phyloP scores from a whole-genome alignment of 2,797 vertebrate species.

The Darevskia nairensis region DNA sequence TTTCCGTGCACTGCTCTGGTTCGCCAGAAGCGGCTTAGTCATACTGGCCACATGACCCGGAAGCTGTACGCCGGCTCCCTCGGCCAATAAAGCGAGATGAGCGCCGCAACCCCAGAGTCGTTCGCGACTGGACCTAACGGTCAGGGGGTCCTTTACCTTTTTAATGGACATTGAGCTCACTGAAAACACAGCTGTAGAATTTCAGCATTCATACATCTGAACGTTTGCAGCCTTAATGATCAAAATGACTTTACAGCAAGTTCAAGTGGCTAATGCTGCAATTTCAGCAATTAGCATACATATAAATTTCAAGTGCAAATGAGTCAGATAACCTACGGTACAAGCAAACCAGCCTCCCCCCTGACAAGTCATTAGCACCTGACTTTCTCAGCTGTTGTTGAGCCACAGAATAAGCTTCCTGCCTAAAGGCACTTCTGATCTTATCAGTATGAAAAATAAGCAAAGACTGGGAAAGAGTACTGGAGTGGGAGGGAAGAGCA shows the following conservation, averaged over 20 bases:
- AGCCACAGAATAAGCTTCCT: background rate
- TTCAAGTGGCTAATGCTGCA: background rate
- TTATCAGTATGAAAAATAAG: background rate
- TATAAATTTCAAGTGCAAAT: background rate
- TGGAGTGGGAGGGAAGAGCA: too few species aligned
- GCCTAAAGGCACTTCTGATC: background rate
- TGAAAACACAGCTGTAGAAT: background rate
- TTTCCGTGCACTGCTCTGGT: too few species aligned
- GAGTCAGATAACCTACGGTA: background rate
- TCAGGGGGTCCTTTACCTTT: too few species aligned
- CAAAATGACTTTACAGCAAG: background rate
- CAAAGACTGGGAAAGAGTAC: background rate
- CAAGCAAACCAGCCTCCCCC: background rate
- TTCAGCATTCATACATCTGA: too few species aligned
- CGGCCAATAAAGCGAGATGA: too few species aligned
- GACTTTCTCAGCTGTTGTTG: background rate
- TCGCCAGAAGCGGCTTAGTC: too few species aligned
- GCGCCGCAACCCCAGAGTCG: too few species aligned
- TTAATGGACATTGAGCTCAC: too few species aligned
- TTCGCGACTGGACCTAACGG: too few species aligned
- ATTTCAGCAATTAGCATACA: background rate
- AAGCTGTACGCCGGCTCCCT: too few species aligned
- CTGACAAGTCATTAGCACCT: background rate
- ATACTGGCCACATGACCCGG: too few species aligned
- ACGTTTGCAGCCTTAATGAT: too few species aligned